Conservation (phyloP, 1,140 invertebrate genomes). For the Drosophila ironensis region DNA sequence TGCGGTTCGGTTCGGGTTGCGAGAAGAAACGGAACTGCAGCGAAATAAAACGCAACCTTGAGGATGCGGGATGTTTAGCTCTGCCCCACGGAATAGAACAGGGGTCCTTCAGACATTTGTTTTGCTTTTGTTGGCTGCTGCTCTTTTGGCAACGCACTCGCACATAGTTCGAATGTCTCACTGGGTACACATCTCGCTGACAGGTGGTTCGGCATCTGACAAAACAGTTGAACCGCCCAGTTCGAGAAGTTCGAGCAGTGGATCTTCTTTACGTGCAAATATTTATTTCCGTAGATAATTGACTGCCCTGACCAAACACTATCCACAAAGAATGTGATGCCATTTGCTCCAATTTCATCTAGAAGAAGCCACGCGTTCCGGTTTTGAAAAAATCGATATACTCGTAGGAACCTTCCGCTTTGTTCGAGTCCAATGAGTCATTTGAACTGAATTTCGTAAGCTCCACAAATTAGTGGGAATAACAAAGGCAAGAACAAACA, state of each 20-base stretch:
- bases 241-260: too few species aligned
- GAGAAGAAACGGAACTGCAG: slow-evolving; percentile 11
- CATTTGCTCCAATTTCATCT: too few species aligned
- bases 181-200: slow-evolving; percentile 7
- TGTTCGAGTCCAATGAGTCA: slow-evolving; percentile 9
- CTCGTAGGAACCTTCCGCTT: not conserved
- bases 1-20: slow-evolving; percentile 1
- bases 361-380: too few species aligned
- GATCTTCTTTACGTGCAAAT: too few species aligned
- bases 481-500: not conserved
- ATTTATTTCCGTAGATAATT: too few species aligned
- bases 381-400: too few species aligned
- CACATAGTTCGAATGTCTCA: slow-evolving; percentile 4
- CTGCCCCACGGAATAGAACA: not conserved
- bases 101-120: slow-evolving; percentile 15
- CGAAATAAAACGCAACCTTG: slow-evolving; percentile 19
- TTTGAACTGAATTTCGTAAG: not conserved
- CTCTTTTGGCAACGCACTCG: slow-evolving; percentile 13
- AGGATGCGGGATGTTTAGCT: slow-evolving; percentile 1
- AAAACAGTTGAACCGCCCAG: too few species aligned
- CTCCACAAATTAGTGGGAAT: not conserved
- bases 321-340: too few species aligned
- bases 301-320: too few species aligned
- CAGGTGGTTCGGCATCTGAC: not conserved
- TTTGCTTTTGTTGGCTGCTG: not conserved